Percentiles rank a stretch among this genome's conserved stretches.
Conservation (phyloP, 2,797 vertebrate genomes). For the Hydrocynus forskahlii region DNA sequence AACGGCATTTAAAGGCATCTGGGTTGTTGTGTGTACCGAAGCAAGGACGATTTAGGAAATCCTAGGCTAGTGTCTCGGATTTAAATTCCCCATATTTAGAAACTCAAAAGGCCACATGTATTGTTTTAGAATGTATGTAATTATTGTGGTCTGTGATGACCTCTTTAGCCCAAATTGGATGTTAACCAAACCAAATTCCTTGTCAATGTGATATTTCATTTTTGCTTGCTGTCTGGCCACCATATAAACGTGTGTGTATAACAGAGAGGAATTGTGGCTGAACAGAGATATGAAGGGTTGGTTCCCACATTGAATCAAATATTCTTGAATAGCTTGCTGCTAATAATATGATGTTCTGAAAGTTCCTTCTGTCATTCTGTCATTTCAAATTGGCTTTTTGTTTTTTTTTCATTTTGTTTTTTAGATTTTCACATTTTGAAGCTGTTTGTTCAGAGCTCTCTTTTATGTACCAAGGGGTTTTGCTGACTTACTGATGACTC, state of each 20-base stretch:
- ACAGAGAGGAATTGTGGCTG: neutral
- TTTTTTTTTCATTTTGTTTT: constrained; percentile 43
- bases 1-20: neutral
- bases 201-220: neutral
- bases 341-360: constrained; percentile 59
- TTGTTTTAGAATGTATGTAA: neutral
- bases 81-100: neutral
- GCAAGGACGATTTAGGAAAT: neutral
- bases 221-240: constrained; percentile 13
- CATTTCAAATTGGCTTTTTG: neutral
- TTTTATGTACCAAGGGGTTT: constrained; percentile 27
- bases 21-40: neutral
- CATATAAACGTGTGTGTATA: neutral
- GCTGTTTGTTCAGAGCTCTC: constrained; percentile 46
- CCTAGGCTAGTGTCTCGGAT: neutral
- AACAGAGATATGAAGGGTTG: neutral
- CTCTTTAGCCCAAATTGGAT: neutral
- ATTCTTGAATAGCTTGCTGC: constrained; percentile 70
- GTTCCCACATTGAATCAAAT: neutral
- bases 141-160: neutral
- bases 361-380: constrained; percentile 22
- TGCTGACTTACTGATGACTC: neutral
- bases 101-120: neutral
- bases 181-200: constrained; percentile 11
- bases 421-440: constrained; percentile 3